Conservation (phyloP, 2,888 invertebrate genomes). For the Pinctada fucata region DNA sequence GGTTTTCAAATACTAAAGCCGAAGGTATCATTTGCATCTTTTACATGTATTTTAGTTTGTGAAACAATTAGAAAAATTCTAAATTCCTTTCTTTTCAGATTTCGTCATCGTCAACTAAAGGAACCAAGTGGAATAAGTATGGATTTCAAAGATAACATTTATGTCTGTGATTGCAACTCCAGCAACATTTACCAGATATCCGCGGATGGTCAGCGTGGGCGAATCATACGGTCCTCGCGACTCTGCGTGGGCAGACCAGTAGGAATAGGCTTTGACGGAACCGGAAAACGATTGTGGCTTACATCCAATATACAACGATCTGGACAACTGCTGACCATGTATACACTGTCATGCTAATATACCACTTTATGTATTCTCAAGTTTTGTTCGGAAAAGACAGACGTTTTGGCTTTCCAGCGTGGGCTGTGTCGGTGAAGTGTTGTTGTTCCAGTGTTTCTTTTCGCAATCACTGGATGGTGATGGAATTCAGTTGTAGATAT, state of each 20-base stretch:
- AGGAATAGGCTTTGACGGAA: slow-evolving; percentile 21
- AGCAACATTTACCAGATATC: slow-evolving; percentile 16
- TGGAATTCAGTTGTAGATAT: no score
- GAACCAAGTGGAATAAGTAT: slow-evolving; percentile 14
- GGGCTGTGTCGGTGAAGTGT: background rate
- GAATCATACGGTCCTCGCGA: slow-evolving; percentile 16
- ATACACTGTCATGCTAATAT: background rate
- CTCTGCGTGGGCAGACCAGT: slow-evolving; percentile 14
- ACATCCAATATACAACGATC: slow-evolving; percentile 21
- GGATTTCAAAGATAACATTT: slow-evolving; percentile 23
- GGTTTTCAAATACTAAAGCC: no score
- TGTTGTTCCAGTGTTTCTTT: background rate
- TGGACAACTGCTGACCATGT: slow-evolving; percentile 19
- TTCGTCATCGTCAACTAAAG: slow-evolving; percentile 2
- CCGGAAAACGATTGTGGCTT: slow-evolving; percentile 15
- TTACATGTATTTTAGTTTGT: no score
- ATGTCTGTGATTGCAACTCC: slow-evolving; percentile 27
- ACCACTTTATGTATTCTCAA: no score
- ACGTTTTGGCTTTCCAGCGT: no score
- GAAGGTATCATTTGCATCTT: no score
- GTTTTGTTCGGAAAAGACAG: no score
- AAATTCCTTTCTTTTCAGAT: background rate
- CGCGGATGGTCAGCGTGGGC: slow-evolving; percentile 14
- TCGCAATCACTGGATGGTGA: no score
- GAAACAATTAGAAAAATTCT: no score